Base-by-base conservation (phyloP, 2,888 invertebrate species). In the Mythimna lalbum region DNA sequence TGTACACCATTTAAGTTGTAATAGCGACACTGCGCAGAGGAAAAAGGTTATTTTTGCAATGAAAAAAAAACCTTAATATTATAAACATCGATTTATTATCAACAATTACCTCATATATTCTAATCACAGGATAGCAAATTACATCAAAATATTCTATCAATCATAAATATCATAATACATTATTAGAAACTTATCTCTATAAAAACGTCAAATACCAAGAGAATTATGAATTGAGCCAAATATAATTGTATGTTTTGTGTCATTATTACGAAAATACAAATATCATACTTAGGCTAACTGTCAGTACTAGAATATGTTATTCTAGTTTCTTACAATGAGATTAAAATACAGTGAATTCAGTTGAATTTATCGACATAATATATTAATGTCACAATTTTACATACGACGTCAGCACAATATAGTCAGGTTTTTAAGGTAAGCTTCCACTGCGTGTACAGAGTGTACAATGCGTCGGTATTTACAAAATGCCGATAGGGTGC, bases 71-170 rank as follows among this genome's bases (percentile, higher is more conserved):
- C 2, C 27, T 63, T 57, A 63, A 53, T 84, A 78, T 83, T 86
- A 87, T 88, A 90, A 91, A 90, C 87, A 89, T 89, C 80, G 85
- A 90, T 90, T 93, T 92, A 91, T 93, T 92, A 88, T 90, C 84
- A 94, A 94, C 92, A 93, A 91, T 90, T 90, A 90, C 90, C 87
- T 83, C 81, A 87, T 91, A 90, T 86, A 89, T 86, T 89, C 88
- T 91, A 93, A 93, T 93, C 92, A 93, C 93, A 92, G 91, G 87
- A 88, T 90, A 93, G 91, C 87, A 91, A 91, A 93, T 90, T 90
- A 91, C 81, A 81, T 89, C 86, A 86, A 89, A 88, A 89, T 84
- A 87, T 82, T 80, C 78, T 87, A 88, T 85, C 73, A 85, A 87
- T 87, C 83, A 88, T 27, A 27, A 27, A 27, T 27, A 27, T 27